Conservation (phyloP, 2,113 vertebrate species). For the Pycnonotus jocosus region DNA sequence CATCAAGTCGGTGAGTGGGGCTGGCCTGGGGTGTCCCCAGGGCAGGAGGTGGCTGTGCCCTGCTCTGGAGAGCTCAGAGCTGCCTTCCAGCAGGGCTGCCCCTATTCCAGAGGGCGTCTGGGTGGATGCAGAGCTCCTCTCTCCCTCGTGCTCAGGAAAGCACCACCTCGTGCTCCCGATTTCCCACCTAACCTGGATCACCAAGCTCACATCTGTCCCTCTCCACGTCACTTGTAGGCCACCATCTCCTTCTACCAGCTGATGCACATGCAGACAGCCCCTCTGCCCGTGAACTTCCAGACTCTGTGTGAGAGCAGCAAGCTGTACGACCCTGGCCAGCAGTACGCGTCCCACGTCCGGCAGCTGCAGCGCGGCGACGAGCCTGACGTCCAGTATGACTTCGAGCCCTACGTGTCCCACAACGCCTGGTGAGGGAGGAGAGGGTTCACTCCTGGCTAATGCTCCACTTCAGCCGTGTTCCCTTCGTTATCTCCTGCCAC, state of each 20-base stretch:
- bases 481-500: background rate
- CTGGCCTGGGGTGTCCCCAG: background rate
- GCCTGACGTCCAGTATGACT: slow-evolving; percentile 78
- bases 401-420: slow-evolving; percentile 81
- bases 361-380: slow-evolving; percentile 85
- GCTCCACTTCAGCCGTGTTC: rapidly evolving
- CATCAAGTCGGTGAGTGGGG: slow-evolving; percentile 82
- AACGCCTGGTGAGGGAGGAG: slow-evolving; percentile 44
- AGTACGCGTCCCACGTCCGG: slow-evolving; percentile 85
- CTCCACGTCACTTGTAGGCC: slow-evolving; percentile 60
- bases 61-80: background rate
- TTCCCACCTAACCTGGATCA: rapidly evolving
- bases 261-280: slow-evolving; percentile 95
- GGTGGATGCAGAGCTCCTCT: background rate
- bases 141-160: background rate
- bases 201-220: rapidly evolving
- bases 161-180: rapidly evolving
- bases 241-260: slow-evolving; percentile 95
- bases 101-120: rapidly evolving
- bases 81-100: background rate
- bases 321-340: slow-evolving; percentile 91
- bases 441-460: rapidly evolving
- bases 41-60: background rate
- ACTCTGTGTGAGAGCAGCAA: slow-evolving; percentile 97
- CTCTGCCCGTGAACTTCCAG: slow-evolving; percentile 90